A percentile compares a stretch with the other conserved stretches of the same genome.
These are phyloP conservation scores for Oenanthe oenanthe DNA, from an alignment of 2,113 vertebrate species.

Conservation along the genomic window DNA sequence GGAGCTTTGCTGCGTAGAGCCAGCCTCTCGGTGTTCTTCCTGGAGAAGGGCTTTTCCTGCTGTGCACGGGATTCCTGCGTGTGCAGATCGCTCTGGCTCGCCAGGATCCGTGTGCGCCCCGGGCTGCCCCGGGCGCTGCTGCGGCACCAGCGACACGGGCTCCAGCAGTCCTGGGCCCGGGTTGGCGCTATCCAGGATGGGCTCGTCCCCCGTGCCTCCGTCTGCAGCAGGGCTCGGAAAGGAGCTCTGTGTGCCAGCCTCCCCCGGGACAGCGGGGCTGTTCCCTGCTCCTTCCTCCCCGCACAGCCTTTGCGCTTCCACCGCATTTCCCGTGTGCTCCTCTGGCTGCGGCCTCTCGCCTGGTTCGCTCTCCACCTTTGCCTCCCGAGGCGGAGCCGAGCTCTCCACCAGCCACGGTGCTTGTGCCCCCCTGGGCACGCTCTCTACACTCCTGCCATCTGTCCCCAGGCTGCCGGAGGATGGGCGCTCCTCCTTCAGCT, in stretches of 20 bases:
- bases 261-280: background rate
- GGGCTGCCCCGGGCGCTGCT: background rate
- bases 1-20: background rate
- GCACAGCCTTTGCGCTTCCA: background rate
- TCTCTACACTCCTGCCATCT: background rate
- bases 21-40: background rate
- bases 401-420: background rate
- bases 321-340: background rate
- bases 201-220: background rate
- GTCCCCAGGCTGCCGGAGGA: background rate
- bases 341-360: background rate
- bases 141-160: background rate
- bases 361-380: background rate
- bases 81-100: background rate
- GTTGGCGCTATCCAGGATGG: background rate
- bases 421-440: background rate
- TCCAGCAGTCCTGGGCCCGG: background rate
- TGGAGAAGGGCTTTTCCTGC: background rate
- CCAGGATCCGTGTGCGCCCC: accelerated
- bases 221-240: background rate
- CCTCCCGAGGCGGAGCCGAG: background rate
- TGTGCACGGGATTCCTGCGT: accelerated
- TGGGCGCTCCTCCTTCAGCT: background rate
- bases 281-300: background rate
- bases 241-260: background rate